Base-by-base conservation (phyloP, 1,140 invertebrate species). In the Phenacoccus solenopsis region DNA sequence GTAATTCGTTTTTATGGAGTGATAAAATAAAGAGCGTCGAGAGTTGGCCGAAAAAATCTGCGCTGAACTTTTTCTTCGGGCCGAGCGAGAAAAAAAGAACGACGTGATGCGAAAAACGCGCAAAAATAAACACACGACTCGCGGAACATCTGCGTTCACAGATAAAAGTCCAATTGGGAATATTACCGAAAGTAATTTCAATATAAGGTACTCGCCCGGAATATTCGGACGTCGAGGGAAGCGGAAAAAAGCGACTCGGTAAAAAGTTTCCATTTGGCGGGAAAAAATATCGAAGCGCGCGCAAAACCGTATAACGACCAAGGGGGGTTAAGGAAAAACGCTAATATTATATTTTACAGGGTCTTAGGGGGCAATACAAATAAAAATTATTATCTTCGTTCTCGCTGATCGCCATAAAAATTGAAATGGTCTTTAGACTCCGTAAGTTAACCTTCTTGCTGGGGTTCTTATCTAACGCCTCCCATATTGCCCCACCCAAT, bases 401-500 rank as follows among this genome's bases (percentile, higher is more conserved):
- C 25, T 64, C 59, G 25, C 59, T 64, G 59, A 64, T 64, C 59
- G 59, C 59, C 59, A 64, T 64, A 64, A 64, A 64, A 64, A 64
- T 64, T 64, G 59, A 64, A 64, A 64, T 64, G 59, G 59, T 64
- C 59, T 64, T 64, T 27, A 27, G 25, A 64, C 59, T 64, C 59
- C 59, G 59, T 64, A 64, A 64, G 59, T 64, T 64, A 64, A 64
- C 59, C 59, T 64, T 64, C 59, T 64, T 24, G 59, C 59, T 10
- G 25, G 59, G 59, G 10, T 64, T 64, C 59, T 64, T 64, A 64
- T 64, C 59, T 64, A 64, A 64, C 59, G 59, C 59, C 59, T 64
- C 59, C 59, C 59, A 64, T 64, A 64, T 64, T 64, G 59, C 59
- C 59, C 59, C 59, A 64, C 59, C 59, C 59, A 64, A 64, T 64